Evolutionary conservation across 2,797 vertebrate genomes (phyloP).

Genomic region (Sebastes diaconus): DNA sequence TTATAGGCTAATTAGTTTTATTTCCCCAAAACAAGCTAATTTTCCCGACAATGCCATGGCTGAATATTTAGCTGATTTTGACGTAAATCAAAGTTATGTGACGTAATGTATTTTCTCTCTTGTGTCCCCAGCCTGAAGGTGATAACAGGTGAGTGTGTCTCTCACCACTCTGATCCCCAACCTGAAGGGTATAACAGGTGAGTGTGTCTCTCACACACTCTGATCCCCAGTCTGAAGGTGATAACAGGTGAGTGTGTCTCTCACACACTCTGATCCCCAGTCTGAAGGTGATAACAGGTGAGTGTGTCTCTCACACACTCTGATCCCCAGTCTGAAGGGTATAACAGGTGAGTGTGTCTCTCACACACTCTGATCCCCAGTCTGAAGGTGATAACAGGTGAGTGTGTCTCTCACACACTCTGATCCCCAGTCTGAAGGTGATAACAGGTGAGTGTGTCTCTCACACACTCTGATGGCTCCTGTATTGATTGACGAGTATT

Average conservation of each 20-base stretch:
- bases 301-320: conserved; percentile 21
- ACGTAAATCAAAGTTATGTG: too few relatives aligned
- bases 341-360: conserved; percentile 31
- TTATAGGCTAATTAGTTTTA: too few relatives aligned
- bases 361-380: conserved; percentile 6
- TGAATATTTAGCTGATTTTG: too few relatives aligned
- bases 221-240: neutral
- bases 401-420: conserved; percentile 21
- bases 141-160: conserved; percentile 31
- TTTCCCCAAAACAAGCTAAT: too few relatives aligned
- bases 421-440: neutral
- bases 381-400: conserved; percentile 13
- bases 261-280: conserved; percentile 10
- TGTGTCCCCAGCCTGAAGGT: neutral
- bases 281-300: conserved; percentile 13
- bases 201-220: conserved; percentile 21
- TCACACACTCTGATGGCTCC: conserved; percentile 25
- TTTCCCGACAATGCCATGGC: too few relatives aligned
- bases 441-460: conserved; percentile 33
- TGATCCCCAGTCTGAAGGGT: neutral
- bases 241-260: conserved; percentile 32
- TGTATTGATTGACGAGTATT: conserved; percentile 52
- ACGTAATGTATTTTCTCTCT: too few relatives aligned
- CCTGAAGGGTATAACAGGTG: conserved; percentile 13
- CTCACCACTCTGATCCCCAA: conserved; percentile 11